Conservation (phyloP, 2,113 vertebrate species). For the Oncorhynchus keta region DNA sequence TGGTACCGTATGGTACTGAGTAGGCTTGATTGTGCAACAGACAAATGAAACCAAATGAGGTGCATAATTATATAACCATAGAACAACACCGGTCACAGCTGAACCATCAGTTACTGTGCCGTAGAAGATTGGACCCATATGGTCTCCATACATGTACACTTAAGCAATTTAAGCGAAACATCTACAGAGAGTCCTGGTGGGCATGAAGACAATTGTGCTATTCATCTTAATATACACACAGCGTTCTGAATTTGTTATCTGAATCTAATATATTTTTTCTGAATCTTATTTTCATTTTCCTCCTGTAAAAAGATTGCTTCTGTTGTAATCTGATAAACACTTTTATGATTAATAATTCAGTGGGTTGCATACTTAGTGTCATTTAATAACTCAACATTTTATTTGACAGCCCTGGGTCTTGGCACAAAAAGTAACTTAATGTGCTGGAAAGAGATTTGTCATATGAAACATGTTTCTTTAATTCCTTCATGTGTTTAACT, state of each 20-base stretch:
- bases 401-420: constrained; percentile 25
- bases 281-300: constrained; percentile 14
- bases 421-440: constrained; percentile 5
- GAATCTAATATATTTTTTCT: background rate
- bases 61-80: too few species aligned
- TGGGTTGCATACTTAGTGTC: constrained; percentile 16
- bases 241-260: background rate
- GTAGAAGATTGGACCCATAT: too few species aligned
- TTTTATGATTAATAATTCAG: constrained; percentile 25
- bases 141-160: too few species aligned
- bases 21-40: too few species aligned
- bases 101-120: too few species aligned
- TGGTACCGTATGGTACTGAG: background rate
- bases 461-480: constrained; percentile 8
- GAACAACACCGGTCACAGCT: too few species aligned
- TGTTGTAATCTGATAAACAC: constrained; percentile 22
- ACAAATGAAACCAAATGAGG: too few species aligned
- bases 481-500: constrained; percentile 5
- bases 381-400: constrained; percentile 22
- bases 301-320: constrained; percentile 23
- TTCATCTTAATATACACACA: background rate
- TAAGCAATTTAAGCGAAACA: too few species aligned
- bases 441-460: constrained; percentile 12
- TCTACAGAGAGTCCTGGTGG: too few species aligned
- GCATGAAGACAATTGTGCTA: too few species aligned